Conservation (phyloP, 2,113 vertebrate genomes). For the Tylochromis polylepis region DNA sequence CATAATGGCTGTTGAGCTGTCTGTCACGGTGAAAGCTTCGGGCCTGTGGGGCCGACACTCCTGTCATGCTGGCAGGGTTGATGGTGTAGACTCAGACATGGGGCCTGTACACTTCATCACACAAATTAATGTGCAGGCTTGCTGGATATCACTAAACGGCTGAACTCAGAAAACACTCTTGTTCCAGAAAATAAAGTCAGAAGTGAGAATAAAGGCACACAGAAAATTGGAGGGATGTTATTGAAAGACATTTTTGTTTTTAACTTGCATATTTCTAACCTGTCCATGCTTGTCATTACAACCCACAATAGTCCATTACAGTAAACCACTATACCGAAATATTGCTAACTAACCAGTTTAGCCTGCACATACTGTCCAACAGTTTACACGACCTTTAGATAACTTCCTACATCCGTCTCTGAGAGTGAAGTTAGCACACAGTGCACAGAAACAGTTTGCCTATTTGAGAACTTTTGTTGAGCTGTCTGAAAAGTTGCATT, state of each 20-base stretch:
- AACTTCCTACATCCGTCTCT: not conserved
- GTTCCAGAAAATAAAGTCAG: not conserved
- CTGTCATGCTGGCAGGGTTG: conserved; percentile 17
- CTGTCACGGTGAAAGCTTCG: conserved; percentile 17
- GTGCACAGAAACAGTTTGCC: not conserved
- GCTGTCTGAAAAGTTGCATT: not conserved
- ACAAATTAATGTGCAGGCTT: conserved; percentile 23
- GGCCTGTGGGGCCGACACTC: not conserved
- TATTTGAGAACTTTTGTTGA: not conserved
- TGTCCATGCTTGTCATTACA: not conserved
- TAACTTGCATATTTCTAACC: not conserved
- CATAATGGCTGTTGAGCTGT: conserved; percentile 21
- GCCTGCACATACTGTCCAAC: not conserved
- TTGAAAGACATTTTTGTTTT: not conserved
- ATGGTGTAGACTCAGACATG: conserved; percentile 17
- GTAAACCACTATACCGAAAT: not conserved
- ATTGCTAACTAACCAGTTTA: not conserved
- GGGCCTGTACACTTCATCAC: conserved; percentile 21
- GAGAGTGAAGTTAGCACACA: not conserved
- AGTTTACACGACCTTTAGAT: not conserved
- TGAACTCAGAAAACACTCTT: not conserved
- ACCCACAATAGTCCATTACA: rapidly evolving
- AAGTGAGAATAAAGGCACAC: not conserved
- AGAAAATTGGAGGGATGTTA: not conserved
- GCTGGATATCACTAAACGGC: not conserved